phyloP scores from a whole-genome alignment of 2,113 vertebrate species.

The Sphaerodactylus townsendi region DNA sequence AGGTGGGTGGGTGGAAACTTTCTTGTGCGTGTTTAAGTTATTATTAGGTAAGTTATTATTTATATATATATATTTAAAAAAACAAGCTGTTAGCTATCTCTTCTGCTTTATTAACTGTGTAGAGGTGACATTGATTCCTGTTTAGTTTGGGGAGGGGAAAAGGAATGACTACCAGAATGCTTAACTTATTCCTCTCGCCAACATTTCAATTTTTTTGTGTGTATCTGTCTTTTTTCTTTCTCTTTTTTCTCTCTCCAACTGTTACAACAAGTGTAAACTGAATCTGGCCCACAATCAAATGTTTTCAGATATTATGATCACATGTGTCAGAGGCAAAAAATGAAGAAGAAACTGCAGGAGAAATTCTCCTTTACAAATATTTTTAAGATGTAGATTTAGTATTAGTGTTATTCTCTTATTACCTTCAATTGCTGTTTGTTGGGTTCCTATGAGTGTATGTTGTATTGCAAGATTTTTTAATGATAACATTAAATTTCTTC shows the following conservation, averaged over 20 bases:
- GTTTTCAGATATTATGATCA: constrained; percentile 59
- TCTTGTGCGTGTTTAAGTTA: constrained; percentile 78
- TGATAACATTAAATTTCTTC: constrained; percentile 61
- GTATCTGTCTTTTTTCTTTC: background rate
- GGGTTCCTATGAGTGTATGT: constrained; percentile 85
- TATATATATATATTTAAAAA: constrained; percentile 77
- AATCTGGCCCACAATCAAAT: constrained; percentile 76
- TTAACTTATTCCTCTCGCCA: constrained; percentile 66
- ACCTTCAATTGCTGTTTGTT: constrained; percentile 90
- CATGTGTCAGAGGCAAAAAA: constrained; percentile 70
- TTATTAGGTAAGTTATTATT: constrained; percentile 83
- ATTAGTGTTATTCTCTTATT: constrained; percentile 83
- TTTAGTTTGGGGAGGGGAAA: constrained; percentile 66
- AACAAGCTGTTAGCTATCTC: constrained; percentile 82
- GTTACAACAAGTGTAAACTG: constrained; percentile 76
- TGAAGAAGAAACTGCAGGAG: constrained; percentile 33
- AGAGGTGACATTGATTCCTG: constrained; percentile 75
- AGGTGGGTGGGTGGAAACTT: constrained; percentile 66
- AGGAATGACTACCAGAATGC: constrained; percentile 66
- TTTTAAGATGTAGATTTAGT: constrained; percentile 93
- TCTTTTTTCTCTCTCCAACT: constrained; percentile 75
- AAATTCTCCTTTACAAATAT: constrained; percentile 81
- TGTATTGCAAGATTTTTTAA: constrained; percentile 75
- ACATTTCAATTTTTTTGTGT: constrained; percentile 32
- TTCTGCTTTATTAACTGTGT: constrained; percentile 85